Evolutionary conservation across 2,113 vertebrate genomes (phyloP).

Genomic region (Grammomys surdaster): DNA sequence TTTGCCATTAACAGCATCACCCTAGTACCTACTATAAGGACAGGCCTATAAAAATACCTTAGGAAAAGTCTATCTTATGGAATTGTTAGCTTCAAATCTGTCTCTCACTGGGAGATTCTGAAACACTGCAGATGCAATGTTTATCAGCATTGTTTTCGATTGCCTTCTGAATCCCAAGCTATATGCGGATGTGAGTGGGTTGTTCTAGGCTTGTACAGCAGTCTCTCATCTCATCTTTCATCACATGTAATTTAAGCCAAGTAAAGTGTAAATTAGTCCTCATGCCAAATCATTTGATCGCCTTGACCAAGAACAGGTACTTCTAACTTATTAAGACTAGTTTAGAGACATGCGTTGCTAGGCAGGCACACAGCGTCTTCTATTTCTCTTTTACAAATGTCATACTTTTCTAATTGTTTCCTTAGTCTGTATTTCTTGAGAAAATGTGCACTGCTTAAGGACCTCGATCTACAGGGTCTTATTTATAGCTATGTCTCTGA

Average conservation of each 20-base stretch:
- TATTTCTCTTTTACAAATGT: slow-evolving; percentile 31
- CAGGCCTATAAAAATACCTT: neutral
- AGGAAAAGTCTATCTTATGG: neutral
- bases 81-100: slow-evolving; percentile 17
- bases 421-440: slow-evolving; percentile 10
- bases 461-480: neutral
- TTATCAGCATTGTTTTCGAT: slow-evolving; percentile 36
- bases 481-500: slow-evolving; percentile 34
- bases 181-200: slow-evolving; percentile 5
- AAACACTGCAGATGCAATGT: neutral
- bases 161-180: slow-evolving; percentile 30
- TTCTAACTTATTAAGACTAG: slow-evolving; percentile 31
- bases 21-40: neutral
- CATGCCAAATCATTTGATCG: slow-evolving; percentile 23
- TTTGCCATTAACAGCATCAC: neutral
- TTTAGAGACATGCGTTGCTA: neutral
- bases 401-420: neutral
- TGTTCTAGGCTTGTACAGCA: slow-evolving; percentile 38
- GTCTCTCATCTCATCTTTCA: slow-evolving; percentile 40
- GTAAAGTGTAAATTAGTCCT: slow-evolving; percentile 7
- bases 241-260: slow-evolving; percentile 15
- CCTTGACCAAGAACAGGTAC: slow-evolving; percentile 32
- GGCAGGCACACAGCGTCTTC: neutral
- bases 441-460: slow-evolving; percentile 16
- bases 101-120: neutral